Conservation (phyloP, 2,113 vertebrate genomes). For the Spheniscus mendiculus region DNA sequence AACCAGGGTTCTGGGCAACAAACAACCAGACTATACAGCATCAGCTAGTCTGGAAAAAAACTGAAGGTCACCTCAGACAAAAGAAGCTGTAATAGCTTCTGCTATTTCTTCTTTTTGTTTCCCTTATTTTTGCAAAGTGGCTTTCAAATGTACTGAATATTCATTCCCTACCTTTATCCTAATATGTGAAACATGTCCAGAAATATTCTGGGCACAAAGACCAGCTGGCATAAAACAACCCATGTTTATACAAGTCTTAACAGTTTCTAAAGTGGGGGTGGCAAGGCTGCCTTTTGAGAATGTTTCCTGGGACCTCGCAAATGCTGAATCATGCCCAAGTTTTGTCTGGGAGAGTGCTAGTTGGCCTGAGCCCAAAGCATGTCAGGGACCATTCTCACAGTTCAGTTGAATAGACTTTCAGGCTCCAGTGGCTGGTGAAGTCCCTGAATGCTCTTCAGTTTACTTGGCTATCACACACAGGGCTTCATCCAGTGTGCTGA, state of each 20-base stretch:
- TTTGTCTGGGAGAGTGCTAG: background rate
- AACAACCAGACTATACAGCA: background rate
- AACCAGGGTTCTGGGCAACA: background rate
- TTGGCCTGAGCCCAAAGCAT: background rate
- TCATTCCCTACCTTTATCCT: background rate
- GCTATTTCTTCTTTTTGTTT: background rate
- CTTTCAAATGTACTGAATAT: background rate
- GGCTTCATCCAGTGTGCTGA: background rate
- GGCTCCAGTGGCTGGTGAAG: background rate
- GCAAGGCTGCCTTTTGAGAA: background rate
- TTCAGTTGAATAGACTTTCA: background rate
- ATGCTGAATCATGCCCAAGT: background rate
- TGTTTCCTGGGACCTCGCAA: background rate
- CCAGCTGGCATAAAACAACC: background rate
- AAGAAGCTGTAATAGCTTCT: background rate
- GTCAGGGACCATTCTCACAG: background rate
- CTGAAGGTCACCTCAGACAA: background rate
- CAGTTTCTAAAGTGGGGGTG: background rate
- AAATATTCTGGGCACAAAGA: background rate
- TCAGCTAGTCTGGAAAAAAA: background rate
- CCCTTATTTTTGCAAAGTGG: background rate
- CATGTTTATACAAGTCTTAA: background rate
- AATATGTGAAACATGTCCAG: background rate
- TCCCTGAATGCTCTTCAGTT: background rate
- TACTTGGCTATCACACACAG: background rate